A percentile compares a stretch with the other conserved stretches of the same genome.
phyloP scores from a whole-genome alignment of 1,140 invertebrate genomes.

The Trissolcus basalis region DNA sequence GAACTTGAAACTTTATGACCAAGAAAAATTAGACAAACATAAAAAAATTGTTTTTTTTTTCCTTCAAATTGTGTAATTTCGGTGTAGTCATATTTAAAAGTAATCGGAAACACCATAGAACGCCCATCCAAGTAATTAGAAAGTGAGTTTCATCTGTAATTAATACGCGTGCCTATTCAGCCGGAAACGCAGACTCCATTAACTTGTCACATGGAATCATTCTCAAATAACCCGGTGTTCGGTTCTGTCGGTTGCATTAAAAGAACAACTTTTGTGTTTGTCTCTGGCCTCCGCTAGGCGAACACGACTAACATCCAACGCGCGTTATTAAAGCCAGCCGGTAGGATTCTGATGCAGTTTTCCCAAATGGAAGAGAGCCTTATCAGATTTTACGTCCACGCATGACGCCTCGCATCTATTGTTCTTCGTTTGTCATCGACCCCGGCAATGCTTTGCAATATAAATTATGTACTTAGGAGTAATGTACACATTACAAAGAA shows the following conservation, averaged over 20 bases:
- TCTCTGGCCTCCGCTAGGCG: neutral
- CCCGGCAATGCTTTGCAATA: constrained; percentile 26
- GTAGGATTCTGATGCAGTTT: constrained; percentile 21
- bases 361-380: constrained; percentile 38
- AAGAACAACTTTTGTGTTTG: constrained; percentile 6
- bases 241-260: neutral
- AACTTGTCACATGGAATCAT: constrained; percentile 28
- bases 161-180: constrained; percentile 27
- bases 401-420: constrained; percentile 53
- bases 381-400: constrained; percentile 56
- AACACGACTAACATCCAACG: constrained; percentile 6
- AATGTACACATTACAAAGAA: constrained; percentile 7
- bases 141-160: constrained; percentile 18
- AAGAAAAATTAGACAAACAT: no score
- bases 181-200: constrained; percentile 30
- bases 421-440: constrained; percentile 54
- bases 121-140: neutral
- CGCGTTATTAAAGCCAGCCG: constrained; percentile 13
- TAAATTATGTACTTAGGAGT: constrained; percentile 44
- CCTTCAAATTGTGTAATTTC: neutral
- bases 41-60: no score
- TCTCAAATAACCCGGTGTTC: constrained; percentile 15
- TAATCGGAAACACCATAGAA: neutral
- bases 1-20: no score
- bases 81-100: neutral